Evolutionary conservation across 1,140 invertebrate genomes (phyloP), one percentile per base, ranked within the genome.

Genomic region (Pissodes strobi): DNA sequence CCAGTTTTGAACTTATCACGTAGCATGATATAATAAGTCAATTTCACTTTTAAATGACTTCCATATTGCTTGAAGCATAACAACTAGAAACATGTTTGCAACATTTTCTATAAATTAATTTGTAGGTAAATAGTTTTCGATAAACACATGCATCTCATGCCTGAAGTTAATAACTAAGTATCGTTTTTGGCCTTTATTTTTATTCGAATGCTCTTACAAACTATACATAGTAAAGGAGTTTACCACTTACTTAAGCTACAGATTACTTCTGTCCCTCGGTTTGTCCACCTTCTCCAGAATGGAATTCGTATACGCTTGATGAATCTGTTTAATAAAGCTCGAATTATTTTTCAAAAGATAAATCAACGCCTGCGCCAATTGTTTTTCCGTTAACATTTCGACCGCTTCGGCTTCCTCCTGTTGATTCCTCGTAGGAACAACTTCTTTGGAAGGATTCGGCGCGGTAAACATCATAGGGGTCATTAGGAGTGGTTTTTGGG

Each of bases 241-340:
- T 5, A 41, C 17, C 38, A 2, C n/a, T n/a, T n/a, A n/a, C n/a
- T 3, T 27, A 27, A 51, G 43, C 56, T 61, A 61, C 34, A 41
- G 22, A 23, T 41, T 39, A 27, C 22, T 41, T 10, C 48, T 37
- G 45, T 56, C 39, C 6, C 30, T 48, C 13, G 51, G 17, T n/a
- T 64, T 55, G 18, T 65, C 87, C 19, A 88, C 81, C 71, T 87
- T 87, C 75, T 90, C 88, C 70, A 88, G 84, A 72, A 91, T 90
- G 10, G 90, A 91, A 79, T 92, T 91, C 0, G 94, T 86, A 76
- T 95, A 95, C 46, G 91, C 92, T 80, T 94, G 92, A 78, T 95
- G 92, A 55, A 95, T 81, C 78, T 91, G 93, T 69, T 87, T 88
- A 6, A 94, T 85, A 80, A 95, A 95, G 67, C 91, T 89, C 8